A percentile compares a stretch with the other conserved stretches of the same genome.
Evolutionary conservation across 2,797 vertebrate genomes (phyloP).

Genomic region (Trachops cirrhosus): DNA sequence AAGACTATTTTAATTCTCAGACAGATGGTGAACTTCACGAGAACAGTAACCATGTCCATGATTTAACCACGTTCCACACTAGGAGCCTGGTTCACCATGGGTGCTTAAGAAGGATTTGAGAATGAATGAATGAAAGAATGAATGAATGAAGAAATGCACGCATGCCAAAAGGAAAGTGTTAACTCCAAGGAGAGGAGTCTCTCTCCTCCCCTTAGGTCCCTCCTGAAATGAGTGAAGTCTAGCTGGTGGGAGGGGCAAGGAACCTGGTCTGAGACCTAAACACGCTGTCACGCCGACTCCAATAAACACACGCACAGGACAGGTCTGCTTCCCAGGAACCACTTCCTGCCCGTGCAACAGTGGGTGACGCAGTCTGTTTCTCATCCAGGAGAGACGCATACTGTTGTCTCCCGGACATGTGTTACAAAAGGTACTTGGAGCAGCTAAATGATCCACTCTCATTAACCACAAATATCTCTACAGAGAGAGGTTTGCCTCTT

Average conservation of each 20-base stretch:
- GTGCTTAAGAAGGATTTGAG: not conserved
- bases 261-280: not conserved
- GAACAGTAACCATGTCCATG: not conserved
- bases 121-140: not conserved
- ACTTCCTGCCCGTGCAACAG: not conserved
- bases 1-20: not conserved
- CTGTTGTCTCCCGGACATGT: not conserved
- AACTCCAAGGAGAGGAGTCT: not conserved
- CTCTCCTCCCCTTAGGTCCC: not conserved
- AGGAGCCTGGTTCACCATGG: not conserved
- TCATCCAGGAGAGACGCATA: fast-evolving
- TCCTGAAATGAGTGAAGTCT: not conserved
- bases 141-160: not conserved
- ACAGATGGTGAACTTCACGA: fast-evolving
- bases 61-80: fast-evolving
- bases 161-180: not conserved
- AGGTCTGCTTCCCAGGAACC: not conserved
- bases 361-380: not conserved
- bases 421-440: not conserved
- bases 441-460: not conserved
- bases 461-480: not conserved
- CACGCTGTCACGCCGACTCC: not conserved
- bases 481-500: not conserved
- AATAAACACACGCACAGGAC: fast-evolving
- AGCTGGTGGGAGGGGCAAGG: not conserved